A percentile compares a stretch with the other conserved stretches of the same genome.
Conservation (phyloP, 1,140 invertebrate genomes). For the Neodiprion pinetum region DNA sequence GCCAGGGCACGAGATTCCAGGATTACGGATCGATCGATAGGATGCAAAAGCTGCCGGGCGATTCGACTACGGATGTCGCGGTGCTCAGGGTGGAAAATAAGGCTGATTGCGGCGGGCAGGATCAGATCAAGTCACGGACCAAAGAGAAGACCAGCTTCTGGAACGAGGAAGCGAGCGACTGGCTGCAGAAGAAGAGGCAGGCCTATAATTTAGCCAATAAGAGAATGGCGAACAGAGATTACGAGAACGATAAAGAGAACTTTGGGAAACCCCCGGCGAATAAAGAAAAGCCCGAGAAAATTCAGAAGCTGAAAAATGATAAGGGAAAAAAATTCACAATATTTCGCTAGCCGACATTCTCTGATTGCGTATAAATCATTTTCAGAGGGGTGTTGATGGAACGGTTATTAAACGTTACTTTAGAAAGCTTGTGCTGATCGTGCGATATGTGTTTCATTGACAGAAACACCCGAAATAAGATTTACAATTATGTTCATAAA, state of each 20-base stretch:
- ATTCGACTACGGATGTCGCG: no score
- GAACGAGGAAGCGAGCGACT: slow-evolving; percentile 52
- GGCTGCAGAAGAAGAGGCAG: slow-evolving; percentile 51
- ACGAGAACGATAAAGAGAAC: slow-evolving; percentile 47
- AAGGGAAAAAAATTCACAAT: slow-evolving; percentile 50
- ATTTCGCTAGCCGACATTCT: slow-evolving; percentile 39
- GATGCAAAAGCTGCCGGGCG: no score
- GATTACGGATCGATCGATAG: slow-evolving; percentile 55
- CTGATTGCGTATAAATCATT: no score
- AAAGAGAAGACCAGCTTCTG: slow-evolving; percentile 51
- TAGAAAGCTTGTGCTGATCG: no score
- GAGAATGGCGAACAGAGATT: slow-evolving; percentile 29
- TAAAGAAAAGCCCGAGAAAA: slow-evolving; percentile 29
- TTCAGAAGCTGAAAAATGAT: slow-evolving; percentile 37
- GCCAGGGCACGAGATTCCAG: slow-evolving; percentile 48
- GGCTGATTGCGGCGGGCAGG: slow-evolving; percentile 22
- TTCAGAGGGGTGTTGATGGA: no score
- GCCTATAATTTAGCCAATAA: slow-evolving; percentile 48
- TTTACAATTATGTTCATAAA: no score
- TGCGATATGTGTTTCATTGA: no score
- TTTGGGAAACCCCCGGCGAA: slow-evolving; percentile 22
- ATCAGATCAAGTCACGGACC: neutral
- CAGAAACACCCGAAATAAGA: no score
- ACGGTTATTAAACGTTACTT: no score
- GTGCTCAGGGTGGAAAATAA: no score